phyloP scores from a whole-genome alignment of 2,797 vertebrate species.

The Diplodus puntazzo region DNA sequence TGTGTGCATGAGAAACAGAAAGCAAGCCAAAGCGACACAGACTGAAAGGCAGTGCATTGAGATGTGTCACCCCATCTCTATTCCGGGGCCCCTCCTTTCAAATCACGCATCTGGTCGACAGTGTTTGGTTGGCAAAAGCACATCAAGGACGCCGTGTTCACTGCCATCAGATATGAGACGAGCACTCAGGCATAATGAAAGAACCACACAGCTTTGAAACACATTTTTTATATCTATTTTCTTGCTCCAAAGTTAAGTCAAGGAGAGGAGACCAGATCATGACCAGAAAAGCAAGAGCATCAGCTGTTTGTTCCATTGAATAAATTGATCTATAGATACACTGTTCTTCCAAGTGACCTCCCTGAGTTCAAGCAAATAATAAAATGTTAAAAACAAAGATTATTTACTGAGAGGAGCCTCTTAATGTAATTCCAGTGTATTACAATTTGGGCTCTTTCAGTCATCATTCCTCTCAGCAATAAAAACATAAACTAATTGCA shows the following conservation, averaged over 20 bases:
- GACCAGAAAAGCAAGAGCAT: conserved; percentile 1
- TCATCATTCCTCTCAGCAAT: not conserved
- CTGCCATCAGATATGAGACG: conserved; percentile 15
- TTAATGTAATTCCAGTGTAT: not conserved
- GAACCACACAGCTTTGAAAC: conserved; percentile 15
- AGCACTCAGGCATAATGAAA: conserved; percentile 22
- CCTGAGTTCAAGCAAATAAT: not conserved
- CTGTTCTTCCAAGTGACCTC: not conserved
- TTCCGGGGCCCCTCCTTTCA: conserved; percentile 19
- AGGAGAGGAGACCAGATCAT: not conserved
- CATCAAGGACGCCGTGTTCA: conserved; percentile 40
- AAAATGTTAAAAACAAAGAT: not conserved
- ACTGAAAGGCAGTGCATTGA: conserved; percentile 33
- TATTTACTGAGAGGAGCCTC: not conserved
- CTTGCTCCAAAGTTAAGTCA: conserved; percentile 7
- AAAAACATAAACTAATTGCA: not conserved
- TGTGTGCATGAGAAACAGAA: conserved; percentile 25
- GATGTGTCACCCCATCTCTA: conserved; percentile 43
- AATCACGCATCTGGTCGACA: conserved; percentile 56
- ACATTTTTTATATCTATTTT: not conserved
- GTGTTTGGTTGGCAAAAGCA: conserved; percentile 43
- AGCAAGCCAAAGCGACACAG: conserved; percentile 12
- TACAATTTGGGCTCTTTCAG: not conserved
- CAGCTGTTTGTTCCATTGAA: not conserved
- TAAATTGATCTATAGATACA: rapidly evolving